Base-by-base conservation (phyloP, 2,888 invertebrate genomes). In the Drosophila picticornis region DNA sequence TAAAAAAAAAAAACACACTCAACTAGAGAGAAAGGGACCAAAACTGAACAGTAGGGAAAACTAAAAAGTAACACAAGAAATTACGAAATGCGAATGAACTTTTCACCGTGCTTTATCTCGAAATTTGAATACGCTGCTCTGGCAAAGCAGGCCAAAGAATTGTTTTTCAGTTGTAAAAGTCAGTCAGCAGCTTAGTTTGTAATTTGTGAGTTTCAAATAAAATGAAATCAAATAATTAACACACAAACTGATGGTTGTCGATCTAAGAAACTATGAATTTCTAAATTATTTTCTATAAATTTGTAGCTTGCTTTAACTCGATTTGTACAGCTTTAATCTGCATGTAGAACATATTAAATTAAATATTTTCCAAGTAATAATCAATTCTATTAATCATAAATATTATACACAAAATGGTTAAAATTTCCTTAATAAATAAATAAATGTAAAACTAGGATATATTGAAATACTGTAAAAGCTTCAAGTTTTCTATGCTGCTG, bases 11-110 rank as follows among this genome's bases (percentile, higher is more conserved):
- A 25, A 19, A 31, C 19, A 9, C 29, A 52, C n/a, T n/a, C 25
- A 22, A 7, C 16, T 10, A 13, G 19, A 38, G 27, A 2, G 46
- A 16, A 36, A 16, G 27, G 31, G 36, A 13, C 19, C 3, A 32
- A 40, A 61, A 61, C 55, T 55, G 40, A 61, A 51, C 50, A 36
- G 16, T 27, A 22, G 65, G 34, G 71, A 77, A 58, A 70, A 52
- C 73, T 61, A 61, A 57, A 59, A 61, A 69, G 43, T 31, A 63
- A 48, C 51, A 59, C 66, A 63, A 60, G 62, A 50, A 56, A 50
- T n/a, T 25, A 38, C 36, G 9, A 56, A 56, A 56, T 27, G 25
- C 31, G n/a, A 34, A 51, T 22, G 31, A n/a, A 29, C 50, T 64
- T 38, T n/a, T 9, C 2, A 5, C 19, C 9, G 13, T 9, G 5